Base-by-base conservation (phyloP, 2,888 invertebrate genomes). In the Eudasyphora cyanicolor region DNA sequence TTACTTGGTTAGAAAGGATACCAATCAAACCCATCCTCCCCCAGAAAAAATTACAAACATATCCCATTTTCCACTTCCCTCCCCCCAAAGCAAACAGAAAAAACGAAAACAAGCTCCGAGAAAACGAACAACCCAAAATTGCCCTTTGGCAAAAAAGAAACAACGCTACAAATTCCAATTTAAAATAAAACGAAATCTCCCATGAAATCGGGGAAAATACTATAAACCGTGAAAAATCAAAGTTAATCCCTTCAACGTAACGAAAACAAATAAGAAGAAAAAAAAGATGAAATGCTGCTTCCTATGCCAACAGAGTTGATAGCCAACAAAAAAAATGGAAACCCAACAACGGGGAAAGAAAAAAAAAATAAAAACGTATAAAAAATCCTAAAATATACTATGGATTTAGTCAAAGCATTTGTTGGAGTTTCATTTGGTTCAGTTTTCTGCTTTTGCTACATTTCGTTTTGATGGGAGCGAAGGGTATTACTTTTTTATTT, bases 191-290 rank as follows among this genome's bases (percentile, higher is more conserved):
- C 57, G 38, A 73, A 73, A 73, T 42, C 57, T 38, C 21, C 42
- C 32, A 69, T 69, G 7, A 69, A 76, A 74, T 77, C 29, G 60
- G 10, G 32, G 60, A 38, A 79, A 82, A 69, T 57, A 73, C 69
- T 70, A 62, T 70, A 71, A 76, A 76, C 81, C 78, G 67, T 81
- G 29, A 71, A 84, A 81, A 81, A 78, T 84, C 75, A 84, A 78
- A 81, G 64, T 78, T 75, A 84, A 81, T 81, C 77, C 83, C 70
- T 71, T 80, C 6, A 38, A 38, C 67, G 42, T 29, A 60, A 60
- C 60, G 60, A 60, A 60, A 67, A 67, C 19, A 64, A 64, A 64
- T 6, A 62, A 75, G n/a, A n/a, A n/a, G n/a, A n/a, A 32, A 45
- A n/a, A 57, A 27, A 45, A 74, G 62, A 76, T 12, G 38, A 74